Evolutionary conservation across 2,797 vertebrate genomes (phyloP).

Genomic region (Ceryle rudis): DNA sequence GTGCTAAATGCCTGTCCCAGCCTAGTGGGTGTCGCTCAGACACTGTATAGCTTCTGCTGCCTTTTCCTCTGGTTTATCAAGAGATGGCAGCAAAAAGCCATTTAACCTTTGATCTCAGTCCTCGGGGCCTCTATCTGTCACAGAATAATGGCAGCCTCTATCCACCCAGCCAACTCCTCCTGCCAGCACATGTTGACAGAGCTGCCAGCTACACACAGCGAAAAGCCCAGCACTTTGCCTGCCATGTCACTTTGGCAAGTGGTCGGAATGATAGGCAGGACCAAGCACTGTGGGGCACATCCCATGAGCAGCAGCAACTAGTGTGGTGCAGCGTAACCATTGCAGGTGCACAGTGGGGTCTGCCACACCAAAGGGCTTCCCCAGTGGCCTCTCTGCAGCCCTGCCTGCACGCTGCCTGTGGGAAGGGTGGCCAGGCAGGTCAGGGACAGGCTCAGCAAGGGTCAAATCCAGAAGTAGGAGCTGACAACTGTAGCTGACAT

Average conservation of each 20-base stretch:
- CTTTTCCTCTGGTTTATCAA: conserved; percentile 53
- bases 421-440: neutral
- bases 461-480: fast-evolving
- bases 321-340: fast-evolving
- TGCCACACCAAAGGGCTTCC: neutral
- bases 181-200: fast-evolving
- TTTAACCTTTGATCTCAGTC: conserved; percentile 68
- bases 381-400: neutral
- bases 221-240: neutral
- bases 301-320: fast-evolving
- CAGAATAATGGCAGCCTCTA: neutral
- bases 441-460: neutral
- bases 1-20: neutral
- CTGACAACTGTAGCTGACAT: fast-evolving
- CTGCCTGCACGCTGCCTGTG: neutral
- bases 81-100: conserved; percentile 70
- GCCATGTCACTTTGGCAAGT: fast-evolving
- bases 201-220: neutral
- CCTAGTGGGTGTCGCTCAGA: neutral
- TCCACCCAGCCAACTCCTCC: neutral
- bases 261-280: neutral
- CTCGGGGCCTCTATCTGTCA: neutral
- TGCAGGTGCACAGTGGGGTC: neutral
- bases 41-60: neutral
- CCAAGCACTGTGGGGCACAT: fast-evolving